These are phyloP conservation scores for Nysson spinosus DNA, from an alignment of 2,888 invertebrate species.

Conservation along the genomic window DNA sequence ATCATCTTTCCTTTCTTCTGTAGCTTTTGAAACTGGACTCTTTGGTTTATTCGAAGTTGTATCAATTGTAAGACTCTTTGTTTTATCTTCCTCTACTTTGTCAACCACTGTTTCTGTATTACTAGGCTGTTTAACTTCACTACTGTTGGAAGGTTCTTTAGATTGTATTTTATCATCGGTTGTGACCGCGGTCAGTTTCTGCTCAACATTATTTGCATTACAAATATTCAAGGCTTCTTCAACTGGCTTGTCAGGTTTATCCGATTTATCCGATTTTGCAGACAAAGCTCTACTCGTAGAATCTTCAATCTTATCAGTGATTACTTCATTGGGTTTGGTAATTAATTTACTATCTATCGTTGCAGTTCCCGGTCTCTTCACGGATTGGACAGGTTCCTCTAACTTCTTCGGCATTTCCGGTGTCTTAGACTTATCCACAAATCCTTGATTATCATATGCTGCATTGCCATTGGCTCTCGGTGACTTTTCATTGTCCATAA, in stretches of 20 bases:
- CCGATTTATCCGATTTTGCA: no score
- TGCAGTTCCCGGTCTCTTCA: constrained; percentile 34
- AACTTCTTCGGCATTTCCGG: constrained; percentile 10
- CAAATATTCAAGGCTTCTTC: neutral
- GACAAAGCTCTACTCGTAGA: no score
- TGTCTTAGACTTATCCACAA: constrained; percentile 16
- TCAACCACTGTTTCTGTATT: no score
- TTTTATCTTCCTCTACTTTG: neutral
- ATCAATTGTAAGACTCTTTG: neutral
- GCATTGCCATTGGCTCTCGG: constrained; percentile 15
- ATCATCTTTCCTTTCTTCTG: neutral
- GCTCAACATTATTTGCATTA: no score
- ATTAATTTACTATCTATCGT: constrained; percentile 25
- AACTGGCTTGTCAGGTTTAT: no score
- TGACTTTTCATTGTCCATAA: constrained; percentile 58
- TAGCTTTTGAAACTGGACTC: neutral
- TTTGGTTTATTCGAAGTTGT: neutral
- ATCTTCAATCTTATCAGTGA: neutral
- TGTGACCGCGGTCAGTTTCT: no score
- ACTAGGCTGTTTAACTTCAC: no score
- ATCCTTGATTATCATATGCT: neutral
- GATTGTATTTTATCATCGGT: no score
- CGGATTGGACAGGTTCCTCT: neutral
- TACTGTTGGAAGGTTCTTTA: no score
- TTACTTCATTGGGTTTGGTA: neutral